Conservation (phyloP, 2,888 invertebrate genomes). For the Xanthorhoe spadicearia region DNA sequence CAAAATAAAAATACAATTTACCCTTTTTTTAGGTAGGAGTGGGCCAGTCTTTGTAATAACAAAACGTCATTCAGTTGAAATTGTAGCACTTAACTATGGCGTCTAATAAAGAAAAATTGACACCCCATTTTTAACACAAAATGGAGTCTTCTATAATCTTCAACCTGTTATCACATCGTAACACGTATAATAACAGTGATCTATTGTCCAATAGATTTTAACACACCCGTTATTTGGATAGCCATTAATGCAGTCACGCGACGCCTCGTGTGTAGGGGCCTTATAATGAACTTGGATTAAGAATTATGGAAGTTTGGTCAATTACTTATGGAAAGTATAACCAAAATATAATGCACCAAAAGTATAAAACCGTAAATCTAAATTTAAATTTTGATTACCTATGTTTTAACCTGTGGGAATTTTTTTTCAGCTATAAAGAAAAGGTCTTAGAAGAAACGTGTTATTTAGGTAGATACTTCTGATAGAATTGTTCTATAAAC, state of each 20-base stretch:
- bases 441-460: too few relatives aligned
- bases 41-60: background rate
- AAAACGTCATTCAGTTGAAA: background rate
- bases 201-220: constrained; percentile 45
- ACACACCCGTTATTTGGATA: constrained; percentile 47
- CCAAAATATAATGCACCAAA: too few relatives aligned
- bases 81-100: background rate
- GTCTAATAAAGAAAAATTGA: background rate
- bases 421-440: too few relatives aligned
- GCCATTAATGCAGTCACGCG: constrained; percentile 45
- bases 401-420: too few relatives aligned
- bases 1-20: too few relatives aligned
- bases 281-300: constrained; percentile 44
- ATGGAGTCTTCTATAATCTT: constrained; percentile 13
- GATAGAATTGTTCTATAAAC: too few relatives aligned
- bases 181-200: constrained; percentile 39
- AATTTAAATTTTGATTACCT: background rate
- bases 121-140: background rate
- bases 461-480: too few relatives aligned
- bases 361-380: background rate
- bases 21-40: too few relatives aligned
- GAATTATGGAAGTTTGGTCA: constrained; percentile 33
- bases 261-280: constrained; percentile 36
- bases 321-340: constrained; percentile 15
- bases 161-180: constrained; percentile 38